A percentile compares a stretch with the other conserved stretches of the same genome.
Conservation (phyloP, 2,113 vertebrate species). For the Semnornis frantzii region DNA sequence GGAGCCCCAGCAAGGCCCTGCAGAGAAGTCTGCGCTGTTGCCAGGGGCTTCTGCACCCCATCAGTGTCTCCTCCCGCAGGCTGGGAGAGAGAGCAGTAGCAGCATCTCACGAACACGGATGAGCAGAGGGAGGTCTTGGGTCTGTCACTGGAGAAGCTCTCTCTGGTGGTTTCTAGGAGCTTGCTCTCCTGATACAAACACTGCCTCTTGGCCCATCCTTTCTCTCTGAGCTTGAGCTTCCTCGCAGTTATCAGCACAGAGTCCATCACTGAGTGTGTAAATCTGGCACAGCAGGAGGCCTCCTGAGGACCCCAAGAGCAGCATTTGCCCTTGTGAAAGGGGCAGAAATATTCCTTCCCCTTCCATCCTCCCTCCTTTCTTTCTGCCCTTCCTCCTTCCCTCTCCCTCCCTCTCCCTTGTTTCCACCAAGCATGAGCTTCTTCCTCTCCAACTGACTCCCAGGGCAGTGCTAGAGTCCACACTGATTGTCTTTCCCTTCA, state of each 20-base stretch:
- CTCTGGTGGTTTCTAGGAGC: not conserved
- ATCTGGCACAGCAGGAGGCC: not conserved
- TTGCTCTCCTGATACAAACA: not conserved
- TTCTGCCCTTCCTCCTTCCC: not conserved
- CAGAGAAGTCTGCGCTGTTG: not conserved
- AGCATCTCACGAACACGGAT: rapidly evolving
- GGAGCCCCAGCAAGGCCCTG: not conserved
- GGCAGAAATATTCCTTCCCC: not conserved
- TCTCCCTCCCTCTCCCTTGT: not conserved
- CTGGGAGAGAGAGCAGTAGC: not conserved
- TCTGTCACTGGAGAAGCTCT: not conserved
- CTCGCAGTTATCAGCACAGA: not conserved
- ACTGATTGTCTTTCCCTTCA: not conserved
- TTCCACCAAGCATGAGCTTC: not conserved
- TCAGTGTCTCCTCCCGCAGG: rapidly evolving
- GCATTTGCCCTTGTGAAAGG: not conserved
- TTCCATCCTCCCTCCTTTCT: not conserved
- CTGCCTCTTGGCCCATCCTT: not conserved
- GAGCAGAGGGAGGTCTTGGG: not conserved
- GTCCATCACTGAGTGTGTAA: not conserved
- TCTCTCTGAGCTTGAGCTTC: not conserved
- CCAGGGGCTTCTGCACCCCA: not conserved
- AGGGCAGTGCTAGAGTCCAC: not conserved
- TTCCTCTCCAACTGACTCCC: not conserved
- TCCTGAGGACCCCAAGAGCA: not conserved